Evolutionary conservation across 2,888 invertebrate species (phyloP), one percentile per base, ranked within the genome.

Genomic region (Dasysyrphus tricinctus): DNA sequence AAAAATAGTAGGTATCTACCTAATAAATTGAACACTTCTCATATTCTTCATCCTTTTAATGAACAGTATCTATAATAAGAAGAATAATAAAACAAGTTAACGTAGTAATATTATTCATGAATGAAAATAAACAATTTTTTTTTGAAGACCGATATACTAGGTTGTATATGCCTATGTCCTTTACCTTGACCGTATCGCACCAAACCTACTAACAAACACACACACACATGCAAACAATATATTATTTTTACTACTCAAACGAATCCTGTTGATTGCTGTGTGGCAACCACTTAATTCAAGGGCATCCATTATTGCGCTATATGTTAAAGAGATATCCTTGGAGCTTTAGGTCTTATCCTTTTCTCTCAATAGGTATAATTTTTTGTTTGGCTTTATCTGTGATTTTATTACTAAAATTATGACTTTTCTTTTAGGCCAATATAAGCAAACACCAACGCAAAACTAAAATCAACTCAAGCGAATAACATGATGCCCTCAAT

Each of bases 331-430:
- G 67, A 61, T 75, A 44, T 49, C 63, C 56, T 42, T 34, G 11
- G 12, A 16, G 51, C 51, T 54, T 54, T 54, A 54, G 54, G 14
- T 54, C 3, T n/a, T 32, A 54, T 54, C 54, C 29, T 54, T 54
- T 51, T 54, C 14, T 54, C 54, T 54, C 29, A 24, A 11, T 37
- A 44, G n/a, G 32, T 16, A 19, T 51, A 39, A 44, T 74, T 34
- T 34, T 42, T 14, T 24, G 5, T 57, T 42, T 47, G 47, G 14
- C 34, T 49, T 39, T 42, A 69, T 54, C 56, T 63, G 56, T 63
- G 69, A 54, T 74, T 75, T 79, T 44, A 56, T 69, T 63, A 47
- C 69, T 14, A 14, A 75, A 79, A 63, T 79, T 83, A 79, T 83
- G 61, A 49, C 61, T 79, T 83, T 59, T 44, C n/a, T 73, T 70